Conservation (phyloP, 2,888 invertebrate species). For the Sinopyrophorus schimmeli region DNA sequence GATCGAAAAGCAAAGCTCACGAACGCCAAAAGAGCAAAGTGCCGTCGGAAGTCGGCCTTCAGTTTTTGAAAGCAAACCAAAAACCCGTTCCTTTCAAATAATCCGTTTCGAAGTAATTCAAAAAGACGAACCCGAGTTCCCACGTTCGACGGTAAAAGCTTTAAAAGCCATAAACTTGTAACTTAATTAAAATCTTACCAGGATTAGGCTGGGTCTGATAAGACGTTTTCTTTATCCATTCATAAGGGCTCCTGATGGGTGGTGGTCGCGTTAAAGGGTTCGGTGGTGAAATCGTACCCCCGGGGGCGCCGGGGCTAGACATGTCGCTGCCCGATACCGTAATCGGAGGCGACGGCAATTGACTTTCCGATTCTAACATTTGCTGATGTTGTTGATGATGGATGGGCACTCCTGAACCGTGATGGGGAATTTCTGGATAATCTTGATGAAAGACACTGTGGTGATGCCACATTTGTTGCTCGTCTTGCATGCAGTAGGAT, state of each 20-base stretch:
- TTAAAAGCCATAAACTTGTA: too few species aligned
- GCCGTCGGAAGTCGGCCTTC: too few species aligned
- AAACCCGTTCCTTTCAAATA: too few species aligned
- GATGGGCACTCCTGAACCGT: conserved; percentile 58
- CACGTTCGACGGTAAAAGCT: too few species aligned
- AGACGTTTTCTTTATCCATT: conserved; percentile 91
- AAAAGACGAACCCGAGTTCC: too few species aligned
- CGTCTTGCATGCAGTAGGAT: conserved; percentile 51
- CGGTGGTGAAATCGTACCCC: conserved; percentile 49
- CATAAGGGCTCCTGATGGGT: conserved; percentile 79
- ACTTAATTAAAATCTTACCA: conserved; percentile 72
- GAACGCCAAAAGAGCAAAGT: too few species aligned
- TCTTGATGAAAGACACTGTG: conserved; percentile 57
- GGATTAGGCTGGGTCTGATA: conserved; percentile 85
- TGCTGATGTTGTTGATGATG: conserved; percentile 55
- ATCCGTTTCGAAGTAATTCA: too few species aligned
- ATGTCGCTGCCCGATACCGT: conserved; percentile 64
- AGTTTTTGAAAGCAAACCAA: too few species aligned
- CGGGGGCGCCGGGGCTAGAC: conserved; percentile 60
- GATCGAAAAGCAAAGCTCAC: too few species aligned
- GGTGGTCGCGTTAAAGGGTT: conserved; percentile 63
- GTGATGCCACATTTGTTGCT: conserved; percentile 56
- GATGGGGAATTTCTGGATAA: conserved; percentile 50
- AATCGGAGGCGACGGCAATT: conserved; percentile 63
- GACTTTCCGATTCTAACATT: conserved; percentile 47